Conservation (phyloP, 1,140 invertebrate genomes). For the Apis mellifera region DNA sequence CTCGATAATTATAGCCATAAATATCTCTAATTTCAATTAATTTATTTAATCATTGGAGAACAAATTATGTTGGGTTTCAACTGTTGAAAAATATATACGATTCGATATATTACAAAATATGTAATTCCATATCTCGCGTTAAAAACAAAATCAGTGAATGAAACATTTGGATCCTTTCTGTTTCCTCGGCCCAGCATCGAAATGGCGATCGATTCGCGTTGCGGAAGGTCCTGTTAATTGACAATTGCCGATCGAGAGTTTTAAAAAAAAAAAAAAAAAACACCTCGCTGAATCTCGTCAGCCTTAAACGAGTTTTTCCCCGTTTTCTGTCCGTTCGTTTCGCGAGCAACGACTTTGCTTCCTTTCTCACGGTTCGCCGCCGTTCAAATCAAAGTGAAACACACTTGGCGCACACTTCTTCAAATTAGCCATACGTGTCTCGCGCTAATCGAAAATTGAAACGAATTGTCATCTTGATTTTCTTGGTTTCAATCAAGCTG, state of each 20-base stretch:
- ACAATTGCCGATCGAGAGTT: slow-evolving; percentile 25
- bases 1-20: too few relatives aligned
- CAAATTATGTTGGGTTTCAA: too few relatives aligned
- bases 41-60: too few relatives aligned
- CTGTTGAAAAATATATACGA: too few relatives aligned
- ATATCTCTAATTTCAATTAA: too few relatives aligned
- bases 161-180: neutral
- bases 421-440: neutral
- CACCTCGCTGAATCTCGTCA: slow-evolving; percentile 13
- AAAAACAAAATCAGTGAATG: too few relatives aligned
- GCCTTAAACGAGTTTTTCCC: slow-evolving; percentile 55
- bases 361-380: slow-evolving; percentile 57
- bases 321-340: slow-evolving; percentile 7
- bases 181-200: too few relatives aligned
- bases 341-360: slow-evolving; percentile 45
- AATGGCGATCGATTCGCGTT: neutral
- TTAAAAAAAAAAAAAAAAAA: slow-evolving; percentile 1
- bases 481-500: too few relatives aligned
- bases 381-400: slow-evolving; percentile 36
- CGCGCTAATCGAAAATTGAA: neutral
- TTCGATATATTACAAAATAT: too few relatives aligned
- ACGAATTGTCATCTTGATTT: neutral
- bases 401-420: slow-evolving; percentile 22
- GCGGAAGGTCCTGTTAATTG: slow-evolving; percentile 39
- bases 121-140: too few relatives aligned